Conservation (phyloP, 2,113 vertebrate species). For the Corydoras sp. region DNA sequence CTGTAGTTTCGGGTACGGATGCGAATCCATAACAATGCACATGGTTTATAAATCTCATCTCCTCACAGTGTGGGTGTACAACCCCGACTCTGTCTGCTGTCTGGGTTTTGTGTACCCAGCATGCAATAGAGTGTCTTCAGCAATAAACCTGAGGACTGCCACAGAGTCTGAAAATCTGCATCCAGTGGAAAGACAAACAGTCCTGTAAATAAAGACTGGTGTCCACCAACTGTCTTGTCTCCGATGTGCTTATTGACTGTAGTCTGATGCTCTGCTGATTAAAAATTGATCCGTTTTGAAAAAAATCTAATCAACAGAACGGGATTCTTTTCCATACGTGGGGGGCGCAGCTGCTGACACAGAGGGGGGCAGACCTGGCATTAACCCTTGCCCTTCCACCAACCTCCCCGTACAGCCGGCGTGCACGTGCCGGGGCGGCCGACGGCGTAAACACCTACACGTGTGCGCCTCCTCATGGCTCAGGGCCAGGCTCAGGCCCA, state of each 20-base stretch:
- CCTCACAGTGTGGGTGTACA: too few relatives aligned
- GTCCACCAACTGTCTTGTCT: constrained; percentile 78
- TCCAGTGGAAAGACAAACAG: constrained; percentile 82
- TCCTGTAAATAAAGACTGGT: constrained; percentile 88
- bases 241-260: constrained; percentile 84
- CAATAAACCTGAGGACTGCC: constrained; percentile 50
- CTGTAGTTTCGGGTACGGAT: too few relatives aligned
- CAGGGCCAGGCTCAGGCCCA: constrained; percentile 64
- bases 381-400: constrained; percentile 90
- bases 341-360: constrained; percentile 89
- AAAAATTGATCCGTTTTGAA: constrained; percentile 99
- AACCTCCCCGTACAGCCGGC: constrained; percentile 38
- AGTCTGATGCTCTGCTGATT: constrained; percentile 99
- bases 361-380: constrained; percentile 86
- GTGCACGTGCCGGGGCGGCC: constrained; percentile 50
- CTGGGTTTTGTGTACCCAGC: too few relatives aligned
- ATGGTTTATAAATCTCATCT: too few relatives aligned
- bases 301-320: constrained; percentile 99
- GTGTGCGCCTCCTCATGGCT: constrained; percentile 66
- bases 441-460: constrained; percentile 39
- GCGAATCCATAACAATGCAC: too few relatives aligned
- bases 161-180: constrained; percentile 60
- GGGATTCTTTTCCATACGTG: constrained; percentile 92
- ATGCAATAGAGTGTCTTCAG: constrained; percentile 29
- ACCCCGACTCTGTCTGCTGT: too few relatives aligned